Evolutionary conservation across 2,797 vertebrate genomes (phyloP), one percentile per base, ranked within the genome.

Genomic region (Coracias cyanogaster): DNA sequence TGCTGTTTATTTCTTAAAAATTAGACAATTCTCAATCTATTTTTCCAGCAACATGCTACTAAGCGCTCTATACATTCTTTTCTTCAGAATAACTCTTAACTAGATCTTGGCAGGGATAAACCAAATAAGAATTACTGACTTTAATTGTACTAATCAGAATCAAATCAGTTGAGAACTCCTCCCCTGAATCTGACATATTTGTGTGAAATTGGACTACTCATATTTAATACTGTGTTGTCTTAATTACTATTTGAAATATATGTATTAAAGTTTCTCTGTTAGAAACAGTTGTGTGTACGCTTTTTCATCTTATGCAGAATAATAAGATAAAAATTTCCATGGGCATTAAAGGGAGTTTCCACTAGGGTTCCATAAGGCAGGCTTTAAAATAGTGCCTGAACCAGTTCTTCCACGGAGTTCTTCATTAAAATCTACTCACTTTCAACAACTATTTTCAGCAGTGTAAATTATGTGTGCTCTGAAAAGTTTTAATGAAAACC

Each of bases 1-100:
- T 95, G 86, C 81, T 95, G 76, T 96, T 97, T 96, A 93, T 96
- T 97, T 93, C 39, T 92, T 93, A 89, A 96, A 96, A 97, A 97
- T 91, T 66, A 80, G 69, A 93, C 92, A 96, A 84, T 52, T 94
- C 62, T 93, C 58, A 88, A 67, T 33, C 43, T 82, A 92, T 89
- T 94, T 93, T 46, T 89, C 90, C 82, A 93, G 83, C 88, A 95
- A 84, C 95, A 92, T 84, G 88, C 93, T 94, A 91, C 89, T 91
- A 92, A 93, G 73, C 51, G 70, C 8, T 89, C 80, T 77, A 86
- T 89, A 96, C 94, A 90, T 95, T 95, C 90, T 60, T 79, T 86
- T 83, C 62, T 77, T 91, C 61, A 84, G 78, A 91, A 90, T 94
- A 89, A 92, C 87, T 90, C 71, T 37, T 86, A 93, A 86, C 80